Evolutionary conservation across 2,888 invertebrate genomes (phyloP), one percentile per base, ranked within the genome.

Genomic region (Monoplex corrugatus): DNA sequence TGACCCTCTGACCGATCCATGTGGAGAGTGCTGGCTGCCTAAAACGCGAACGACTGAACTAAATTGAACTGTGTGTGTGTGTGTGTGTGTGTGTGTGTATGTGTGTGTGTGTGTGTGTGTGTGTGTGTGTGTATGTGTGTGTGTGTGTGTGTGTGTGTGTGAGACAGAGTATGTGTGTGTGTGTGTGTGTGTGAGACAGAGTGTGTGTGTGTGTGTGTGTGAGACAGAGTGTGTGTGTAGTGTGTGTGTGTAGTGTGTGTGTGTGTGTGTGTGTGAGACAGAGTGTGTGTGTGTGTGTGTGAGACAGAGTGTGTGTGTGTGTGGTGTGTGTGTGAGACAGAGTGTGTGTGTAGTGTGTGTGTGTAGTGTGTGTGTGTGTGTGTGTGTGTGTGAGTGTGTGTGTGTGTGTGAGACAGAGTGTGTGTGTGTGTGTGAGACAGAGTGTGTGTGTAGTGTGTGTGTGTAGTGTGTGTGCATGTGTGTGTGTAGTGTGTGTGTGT

Each of bases 151-250:
- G 16, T 72, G 72, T n/a, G 72, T n/a, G 72, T 72, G 72, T n/a
- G n/a, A n/a, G n/a, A n/a, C n/a, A n/a, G n/a, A n/a, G n/a, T n/a
- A n/a, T n/a, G 72, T 13, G 72, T n/a, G 19, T 72, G 72, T 72
- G 72, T 72, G 72, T 72, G n/a, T 72, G n/a, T n/a, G n/a, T n/a
- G n/a, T n/a, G n/a, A n/a, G n/a, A n/a, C n/a, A n/a, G 72, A 6
- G 72, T 72, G 72, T 72, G 72, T 72, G 72, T 72, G 72, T 72
- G 72, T 72, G 72, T 72, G 72, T 72, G 72, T n/a, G n/a, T 72
- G 72, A 16, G 72, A 16, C 13, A 16, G 72, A 16, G 72, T 72
- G 72, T 72, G 72, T 72, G 72, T 72, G 72, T n/a, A 16, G 72
- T 72, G 72, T 72, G 72, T 72, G 72, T 32, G 72, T 72, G 72